Conservation (phyloP, 2,113 vertebrate genomes). For the Plectropomus leopardus region DNA sequence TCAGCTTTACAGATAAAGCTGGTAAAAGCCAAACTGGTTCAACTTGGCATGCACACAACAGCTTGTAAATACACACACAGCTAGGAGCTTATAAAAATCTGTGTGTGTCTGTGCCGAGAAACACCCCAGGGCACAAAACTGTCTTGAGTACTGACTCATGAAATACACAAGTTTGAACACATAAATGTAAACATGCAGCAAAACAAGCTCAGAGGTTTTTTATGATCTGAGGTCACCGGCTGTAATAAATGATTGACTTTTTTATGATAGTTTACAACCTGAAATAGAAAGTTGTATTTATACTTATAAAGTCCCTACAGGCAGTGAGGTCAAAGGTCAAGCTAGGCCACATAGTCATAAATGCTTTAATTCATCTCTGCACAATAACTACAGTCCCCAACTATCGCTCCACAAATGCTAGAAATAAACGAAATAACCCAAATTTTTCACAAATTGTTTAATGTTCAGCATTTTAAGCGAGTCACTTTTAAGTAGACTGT, state of each 20-base stretch:
- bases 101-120: not conserved
- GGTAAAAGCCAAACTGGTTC: not conserved
- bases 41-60: not conserved
- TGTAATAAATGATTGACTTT: not conserved
- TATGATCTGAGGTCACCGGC: not conserved
- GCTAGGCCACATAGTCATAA: not conserved
- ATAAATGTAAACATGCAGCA: not conserved
- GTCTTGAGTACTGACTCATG: slow-evolving; percentile 1
- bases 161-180: not conserved
- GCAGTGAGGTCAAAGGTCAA: not conserved
- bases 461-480: not conserved
- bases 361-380: not conserved
- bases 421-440: not conserved
- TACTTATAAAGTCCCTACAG: not conserved
- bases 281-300: not conserved
- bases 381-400: not conserved
- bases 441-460: not conserved
- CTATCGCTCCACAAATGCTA: not conserved
- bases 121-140: not conserved
- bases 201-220: not conserved
- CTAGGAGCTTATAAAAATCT: not conserved
- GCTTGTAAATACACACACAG: slow-evolving; percentile 5
- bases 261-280: not conserved
- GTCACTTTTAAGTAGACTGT: not conserved
- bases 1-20: not conserved